Evolutionary conservation across 2,888 invertebrate genomes (phyloP).

Genomic region (Calliphora vomitoria): DNA sequence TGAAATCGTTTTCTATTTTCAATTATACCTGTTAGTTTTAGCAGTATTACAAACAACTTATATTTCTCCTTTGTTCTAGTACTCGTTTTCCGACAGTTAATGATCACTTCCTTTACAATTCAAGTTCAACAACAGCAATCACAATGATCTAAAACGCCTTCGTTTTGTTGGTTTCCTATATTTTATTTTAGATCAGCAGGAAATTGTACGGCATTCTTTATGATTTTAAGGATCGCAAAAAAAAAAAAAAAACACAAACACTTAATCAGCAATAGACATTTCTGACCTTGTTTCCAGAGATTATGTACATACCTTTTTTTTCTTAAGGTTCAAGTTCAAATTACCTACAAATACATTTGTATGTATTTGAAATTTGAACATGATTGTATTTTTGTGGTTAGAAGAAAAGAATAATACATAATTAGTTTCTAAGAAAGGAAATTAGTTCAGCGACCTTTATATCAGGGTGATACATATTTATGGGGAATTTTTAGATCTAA

Average conservation of each 20-base stretch:
- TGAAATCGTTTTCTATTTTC: not conserved
- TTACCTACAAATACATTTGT: not conserved
- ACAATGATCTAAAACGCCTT: not conserved
- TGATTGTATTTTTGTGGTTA: slow-evolving; percentile 4
- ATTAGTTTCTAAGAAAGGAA: slow-evolving; percentile 20
- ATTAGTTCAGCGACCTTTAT: slow-evolving; percentile 12
- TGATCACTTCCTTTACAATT: not conserved
- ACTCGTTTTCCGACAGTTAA: slow-evolving; percentile 11
- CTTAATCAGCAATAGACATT: not conserved
- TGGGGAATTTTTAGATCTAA: no score
- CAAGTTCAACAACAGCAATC: not conserved
- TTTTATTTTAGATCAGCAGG: not conserved
- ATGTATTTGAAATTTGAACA: not conserved
- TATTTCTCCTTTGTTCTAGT: not conserved
- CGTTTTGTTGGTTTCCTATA: not conserved
- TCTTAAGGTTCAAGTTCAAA: slow-evolving; percentile 6
- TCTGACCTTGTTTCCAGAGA: not conserved
- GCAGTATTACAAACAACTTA: not conserved
- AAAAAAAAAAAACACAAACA: not conserved
- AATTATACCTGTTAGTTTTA: not conserved
- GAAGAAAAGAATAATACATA: not conserved
- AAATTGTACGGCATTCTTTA: not conserved
- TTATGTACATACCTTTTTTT: not conserved
- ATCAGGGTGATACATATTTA: not conserved
- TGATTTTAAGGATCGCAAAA: not conserved